These are phyloP conservation scores for Lateolabrax maculatus DNA, from an alignment of 2,797 vertebrate species.

Conservation along the genomic window DNA sequence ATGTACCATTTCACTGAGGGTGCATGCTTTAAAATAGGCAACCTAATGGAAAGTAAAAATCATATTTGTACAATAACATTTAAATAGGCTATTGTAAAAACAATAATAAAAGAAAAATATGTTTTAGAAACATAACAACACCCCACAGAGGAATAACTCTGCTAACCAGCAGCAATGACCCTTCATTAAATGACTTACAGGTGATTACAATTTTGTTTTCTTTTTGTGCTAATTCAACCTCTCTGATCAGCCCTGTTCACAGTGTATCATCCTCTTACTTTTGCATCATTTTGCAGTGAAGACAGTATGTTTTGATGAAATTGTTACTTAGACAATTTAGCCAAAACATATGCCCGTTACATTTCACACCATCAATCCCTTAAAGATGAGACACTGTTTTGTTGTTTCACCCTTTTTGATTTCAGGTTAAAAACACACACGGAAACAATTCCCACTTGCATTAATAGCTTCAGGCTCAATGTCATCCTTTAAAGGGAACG, in stretches of 20 bases:
- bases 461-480: constrained; percentile 55
- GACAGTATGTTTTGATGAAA: not conserved
- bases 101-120: no score
- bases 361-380: not conserved
- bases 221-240: constrained; percentile 15
- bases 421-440: not conserved
- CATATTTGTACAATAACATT: not conserved
- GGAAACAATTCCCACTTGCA: constrained; percentile 34
- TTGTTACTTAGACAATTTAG: not conserved
- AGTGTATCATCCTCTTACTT: not conserved
- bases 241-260: not conserved
- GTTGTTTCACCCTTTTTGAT: not conserved
- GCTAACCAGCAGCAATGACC: not conserved
- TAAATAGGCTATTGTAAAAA: not conserved
- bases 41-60: not conserved
- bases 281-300: not conserved
- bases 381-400: not conserved
- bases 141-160: not conserved
- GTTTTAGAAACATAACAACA: not conserved
- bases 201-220: not conserved
- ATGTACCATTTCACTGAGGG: not conserved
- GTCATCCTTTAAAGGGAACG: constrained; percentile 42
- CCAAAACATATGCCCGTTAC: not conserved
- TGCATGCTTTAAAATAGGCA: constrained; percentile 13
- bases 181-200: constrained; percentile 13